Conservation (phyloP, 2,113 vertebrate species). For the Astatotilapia flaviijosephi region DNA sequence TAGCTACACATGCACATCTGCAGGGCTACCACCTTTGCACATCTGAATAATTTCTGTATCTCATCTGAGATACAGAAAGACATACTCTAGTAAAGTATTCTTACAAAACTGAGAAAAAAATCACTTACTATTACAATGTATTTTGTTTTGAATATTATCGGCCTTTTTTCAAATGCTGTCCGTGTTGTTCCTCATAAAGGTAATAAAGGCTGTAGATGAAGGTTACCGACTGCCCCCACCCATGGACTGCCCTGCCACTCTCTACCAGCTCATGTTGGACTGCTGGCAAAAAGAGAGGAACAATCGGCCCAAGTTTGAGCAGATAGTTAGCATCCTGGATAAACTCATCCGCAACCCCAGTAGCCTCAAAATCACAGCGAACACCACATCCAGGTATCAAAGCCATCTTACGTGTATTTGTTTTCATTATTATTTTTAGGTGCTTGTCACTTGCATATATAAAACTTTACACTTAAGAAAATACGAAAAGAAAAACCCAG, state of each 20-base stretch:
- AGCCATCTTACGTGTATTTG: background rate
- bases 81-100: background rate
- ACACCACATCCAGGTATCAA: conserved; percentile 86
- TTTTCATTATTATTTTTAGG: background rate
- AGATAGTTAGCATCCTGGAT: conserved; percentile 98
- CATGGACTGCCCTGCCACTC: conserved; percentile 96
- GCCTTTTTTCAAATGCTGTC: background rate
- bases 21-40: background rate
- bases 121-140: background rate
- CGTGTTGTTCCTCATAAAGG: conserved; percentile 62
- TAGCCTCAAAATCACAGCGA: conserved; percentile 94
- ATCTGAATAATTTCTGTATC: background rate
- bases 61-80: background rate
- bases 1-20: conserved; percentile 1
- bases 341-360: conserved; percentile 97
- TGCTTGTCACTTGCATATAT: background rate
- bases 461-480: background rate
- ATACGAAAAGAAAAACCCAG: background rate
- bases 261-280: conserved; percentile 98
- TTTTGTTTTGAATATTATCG: background rate
- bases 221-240: conserved; percentile 95
- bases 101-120: background rate
- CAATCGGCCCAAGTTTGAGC: conserved; percentile 96
- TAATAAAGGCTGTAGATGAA: conserved; percentile 97
- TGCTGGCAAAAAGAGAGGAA: conserved; percentile 99